phyloP scores from a whole-genome alignment of 1,140 invertebrate genomes.

The Caenorhabditis briggsae region DNA sequence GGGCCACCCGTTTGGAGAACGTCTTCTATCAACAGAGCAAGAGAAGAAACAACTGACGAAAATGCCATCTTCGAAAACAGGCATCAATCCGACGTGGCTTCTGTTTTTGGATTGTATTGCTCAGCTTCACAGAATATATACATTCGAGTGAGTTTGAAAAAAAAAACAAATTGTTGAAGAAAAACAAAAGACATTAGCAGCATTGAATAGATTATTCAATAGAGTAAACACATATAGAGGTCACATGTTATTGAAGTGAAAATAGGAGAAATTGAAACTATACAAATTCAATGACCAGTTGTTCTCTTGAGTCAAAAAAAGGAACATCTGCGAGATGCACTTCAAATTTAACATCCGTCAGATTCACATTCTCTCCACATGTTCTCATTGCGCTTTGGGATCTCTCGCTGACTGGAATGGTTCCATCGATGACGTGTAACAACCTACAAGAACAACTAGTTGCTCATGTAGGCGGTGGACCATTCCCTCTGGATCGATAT shows the following conservation, averaged over 20 bases:
- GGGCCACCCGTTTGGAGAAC: constrained; percentile 56
- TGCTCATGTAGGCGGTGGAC: constrained; percentile 1
- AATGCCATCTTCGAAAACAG: constrained; percentile 3
- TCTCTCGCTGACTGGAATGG: constrained; percentile 58
- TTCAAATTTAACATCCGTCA: neutral
- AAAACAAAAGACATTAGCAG: neutral
- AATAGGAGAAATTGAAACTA: no score
- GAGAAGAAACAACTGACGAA: neutral
- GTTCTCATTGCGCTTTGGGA: constrained; percentile 57
- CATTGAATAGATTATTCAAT: neutral
- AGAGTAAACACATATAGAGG: constrained; percentile 14
- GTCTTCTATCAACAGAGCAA: constrained; percentile 13
- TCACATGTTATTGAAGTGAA: neutral
- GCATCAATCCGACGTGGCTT: constrained; percentile 43
- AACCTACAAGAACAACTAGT: constrained; percentile 38
- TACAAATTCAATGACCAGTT: neutral
- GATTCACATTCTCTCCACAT: constrained; percentile 59
- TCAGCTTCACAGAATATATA: constrained; percentile 52
- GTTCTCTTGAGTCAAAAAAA: neutral
- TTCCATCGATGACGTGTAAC: constrained; percentile 53
- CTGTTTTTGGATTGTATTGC: constrained; percentile 61
- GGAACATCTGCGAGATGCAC: no score
- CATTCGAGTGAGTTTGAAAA: constrained; percentile 29
- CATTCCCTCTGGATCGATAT: constrained; percentile 58
- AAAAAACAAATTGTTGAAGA: neutral